Evolutionary conservation across 2,797 vertebrate genomes (phyloP), one percentile per base, ranked within the genome.

Genomic region (Channallabes apus): DNA sequence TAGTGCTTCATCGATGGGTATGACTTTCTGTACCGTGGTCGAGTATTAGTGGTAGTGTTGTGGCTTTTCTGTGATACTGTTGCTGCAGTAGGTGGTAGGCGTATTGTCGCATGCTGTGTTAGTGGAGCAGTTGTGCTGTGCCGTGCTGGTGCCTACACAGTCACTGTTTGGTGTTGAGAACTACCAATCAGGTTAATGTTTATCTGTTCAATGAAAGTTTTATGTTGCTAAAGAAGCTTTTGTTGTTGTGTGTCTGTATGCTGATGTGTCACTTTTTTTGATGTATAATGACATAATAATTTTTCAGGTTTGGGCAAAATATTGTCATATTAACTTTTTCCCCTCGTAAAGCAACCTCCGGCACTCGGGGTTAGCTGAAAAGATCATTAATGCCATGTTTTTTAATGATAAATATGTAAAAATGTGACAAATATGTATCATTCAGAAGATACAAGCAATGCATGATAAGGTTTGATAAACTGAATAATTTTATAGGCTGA

Each of bases 81-180:
- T 92, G 91, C 91, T 93, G 90, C 91, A 89, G 89, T 93, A 94
- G 94, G 88, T 94, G 92, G 92, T 90, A 93, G 90, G 92, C 85
- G 86, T 94, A 91, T 93, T 93, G 91, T 81, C 86, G 93, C 94
- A 94, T 96, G 94, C 93, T 91, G 92, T 93, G 92, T 91, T 89
- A 90, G 83, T 92, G 90, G 90, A 91, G 91, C 92, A 93, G 91
- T 92, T 86, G 86, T 94, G 90, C 93, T 85, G 93, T 91, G 90
- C 93, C 84, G 93, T 91, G 87, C 88, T 89, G 85, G 91, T 87
- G 89, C 86, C 86, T 83, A 87, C 82, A 90, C 85, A 88, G 80
- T 93, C 88, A 88, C 56, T 93, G 92, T 92, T 92, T 90, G 71
- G 87, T 94, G 92, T 94, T 79, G 91, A 91, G 89, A 78, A 88